phyloP scores from a whole-genome alignment of 2,888 invertebrate species.

The Eristalis intricaria region DNA sequence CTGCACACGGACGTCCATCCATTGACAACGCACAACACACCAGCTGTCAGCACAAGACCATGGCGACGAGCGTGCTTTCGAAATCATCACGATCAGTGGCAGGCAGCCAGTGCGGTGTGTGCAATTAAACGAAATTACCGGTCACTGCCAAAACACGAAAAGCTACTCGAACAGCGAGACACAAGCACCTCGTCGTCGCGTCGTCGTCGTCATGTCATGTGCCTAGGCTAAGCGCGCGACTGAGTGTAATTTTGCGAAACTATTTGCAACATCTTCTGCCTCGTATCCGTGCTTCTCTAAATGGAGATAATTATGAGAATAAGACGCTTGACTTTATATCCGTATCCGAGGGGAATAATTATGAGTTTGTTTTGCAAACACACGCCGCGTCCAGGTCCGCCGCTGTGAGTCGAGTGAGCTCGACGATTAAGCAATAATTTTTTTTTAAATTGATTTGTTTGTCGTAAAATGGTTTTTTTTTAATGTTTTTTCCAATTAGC shows the following conservation, averaged over 20 bases:
- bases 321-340: neutral
- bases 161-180: neutral
- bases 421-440: neutral
- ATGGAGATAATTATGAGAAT: neutral
- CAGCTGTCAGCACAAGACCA: neutral
- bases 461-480: neutral
- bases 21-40: neutral
- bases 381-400: neutral
- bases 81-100: neutral
- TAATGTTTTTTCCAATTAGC: neutral
- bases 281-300: neutral
- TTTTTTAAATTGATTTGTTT: neutral
- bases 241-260: slow-evolving; percentile 17
- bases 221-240: slow-evolving; percentile 4
- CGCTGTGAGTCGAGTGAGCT: neutral
- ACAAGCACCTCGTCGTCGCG: neutral
- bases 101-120: neutral
- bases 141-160: neutral
- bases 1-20: neutral
- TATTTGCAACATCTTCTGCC: neutral
- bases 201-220: neutral
- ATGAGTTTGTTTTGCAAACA: neutral
- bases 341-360: neutral
- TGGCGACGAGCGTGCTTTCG: neutral
- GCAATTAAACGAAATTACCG: neutral